Evolutionary conservation across 2,113 vertebrate genomes (phyloP).

Genomic region (Passerina amoena): DNA sequence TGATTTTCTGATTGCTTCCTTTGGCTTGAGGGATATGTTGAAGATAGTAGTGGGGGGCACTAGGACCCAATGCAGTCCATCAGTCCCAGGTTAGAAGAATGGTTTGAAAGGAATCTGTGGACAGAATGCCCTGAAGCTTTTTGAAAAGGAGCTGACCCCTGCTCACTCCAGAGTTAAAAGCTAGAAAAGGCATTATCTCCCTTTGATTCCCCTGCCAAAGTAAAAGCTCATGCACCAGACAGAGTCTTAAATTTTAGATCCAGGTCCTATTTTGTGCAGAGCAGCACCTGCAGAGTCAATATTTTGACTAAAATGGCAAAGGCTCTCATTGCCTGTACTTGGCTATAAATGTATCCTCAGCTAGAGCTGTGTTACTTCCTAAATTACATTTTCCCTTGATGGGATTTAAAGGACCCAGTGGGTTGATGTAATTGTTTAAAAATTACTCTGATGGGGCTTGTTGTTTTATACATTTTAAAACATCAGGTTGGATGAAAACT

Average conservation of each 20-base stretch:
- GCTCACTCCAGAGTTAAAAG: slow-evolving; percentile 5
- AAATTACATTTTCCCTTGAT: not conserved
- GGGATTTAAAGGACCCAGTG: not conserved
- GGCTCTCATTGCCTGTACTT: not conserved
- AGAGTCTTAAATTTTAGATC: slow-evolving; percentile 1
- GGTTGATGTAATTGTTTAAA: not conserved
- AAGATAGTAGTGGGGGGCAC: not conserved
- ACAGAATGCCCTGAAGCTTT: not conserved
- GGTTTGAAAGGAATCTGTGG: not conserved
- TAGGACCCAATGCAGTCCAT: not conserved
- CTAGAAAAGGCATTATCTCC: not conserved
- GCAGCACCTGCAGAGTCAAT: not conserved
- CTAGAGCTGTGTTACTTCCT: not conserved
- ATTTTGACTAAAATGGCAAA: not conserved
- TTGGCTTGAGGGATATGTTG: not conserved
- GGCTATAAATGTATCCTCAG: not conserved
- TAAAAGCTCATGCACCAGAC: not conserved
- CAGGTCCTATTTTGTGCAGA: not conserved
- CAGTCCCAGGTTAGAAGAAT: not conserved
- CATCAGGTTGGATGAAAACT: not conserved
- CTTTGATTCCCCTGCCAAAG: not conserved
- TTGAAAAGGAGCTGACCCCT: not conserved
- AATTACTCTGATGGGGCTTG: not conserved
- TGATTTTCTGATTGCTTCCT: not conserved
- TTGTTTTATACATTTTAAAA: not conserved